Percentiles rank a stretch among this genome's conserved stretches.
Conservation (phyloP, 2,888 invertebrate species). For the Drosophila hamatofila region DNA sequence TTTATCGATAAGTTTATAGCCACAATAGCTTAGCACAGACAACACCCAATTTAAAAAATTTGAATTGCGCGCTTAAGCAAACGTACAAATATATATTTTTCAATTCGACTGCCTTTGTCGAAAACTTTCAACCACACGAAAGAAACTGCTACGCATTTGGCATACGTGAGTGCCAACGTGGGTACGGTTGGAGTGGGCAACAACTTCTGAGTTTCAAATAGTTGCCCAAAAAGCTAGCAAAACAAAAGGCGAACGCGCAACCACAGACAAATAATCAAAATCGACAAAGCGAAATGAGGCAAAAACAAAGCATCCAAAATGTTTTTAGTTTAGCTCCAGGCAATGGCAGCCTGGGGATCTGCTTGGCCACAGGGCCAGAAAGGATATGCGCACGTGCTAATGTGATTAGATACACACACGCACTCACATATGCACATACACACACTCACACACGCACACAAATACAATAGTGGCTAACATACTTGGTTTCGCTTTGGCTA, state of each 20-base stretch:
- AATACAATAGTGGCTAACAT: neutral
- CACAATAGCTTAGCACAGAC: conserved; percentile 22
- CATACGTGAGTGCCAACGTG: conserved; percentile 34
- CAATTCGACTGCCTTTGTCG: conserved; percentile 25
- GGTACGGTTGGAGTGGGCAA: conserved; percentile 4
- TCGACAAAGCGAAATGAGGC: conserved; percentile 77
- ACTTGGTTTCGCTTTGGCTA: conserved; percentile 37
- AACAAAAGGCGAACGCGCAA: conserved; percentile 51
- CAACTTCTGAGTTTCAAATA: conserved; percentile 75
- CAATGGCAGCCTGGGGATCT: conserved; percentile 69
- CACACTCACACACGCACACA: conserved; percentile 8
- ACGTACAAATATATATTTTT: neutral
- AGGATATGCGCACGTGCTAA: conserved; percentile 80
- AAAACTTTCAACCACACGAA: conserved; percentile 54
- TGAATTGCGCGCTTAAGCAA: conserved; percentile 24
- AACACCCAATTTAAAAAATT: conserved; percentile 9
- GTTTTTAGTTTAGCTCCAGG: conserved; percentile 67
- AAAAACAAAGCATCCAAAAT: conserved; percentile 78
- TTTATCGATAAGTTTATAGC: conserved; percentile 12
- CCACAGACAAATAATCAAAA: conserved; percentile 80
- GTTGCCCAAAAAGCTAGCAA: conserved; percentile 42
- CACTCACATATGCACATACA: conserved; percentile 1
- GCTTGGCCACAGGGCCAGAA: conserved; percentile 37
- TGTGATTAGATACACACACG: conserved; percentile 74
- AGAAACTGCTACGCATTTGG: conserved; percentile 50